Base-by-base conservation (phyloP, 30 jellyfish, hydroid and myxozoan species). In the Aurelia sp. region DNA sequence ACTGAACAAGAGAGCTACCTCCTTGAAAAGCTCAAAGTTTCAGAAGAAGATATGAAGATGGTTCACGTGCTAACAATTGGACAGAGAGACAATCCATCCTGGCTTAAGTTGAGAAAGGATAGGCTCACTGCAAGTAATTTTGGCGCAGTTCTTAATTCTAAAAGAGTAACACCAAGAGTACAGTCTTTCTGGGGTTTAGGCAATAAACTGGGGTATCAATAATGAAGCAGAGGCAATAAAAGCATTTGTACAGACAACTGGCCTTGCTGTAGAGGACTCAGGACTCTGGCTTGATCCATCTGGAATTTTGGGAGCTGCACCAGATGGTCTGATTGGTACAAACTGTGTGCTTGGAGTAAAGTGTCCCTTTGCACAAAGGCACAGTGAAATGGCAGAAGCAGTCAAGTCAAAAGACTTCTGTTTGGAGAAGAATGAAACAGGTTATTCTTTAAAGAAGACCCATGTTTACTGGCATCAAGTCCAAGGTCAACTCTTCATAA, bases 101-200 rank as follows among this genome's bases (percentile, higher is more conserved):
- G 82, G 90, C 77, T 64, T 47, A 41, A 4, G 30, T 35, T 35
- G 10, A 52, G 92, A 55, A 55, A 31, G 33, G 92, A 57, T 18
- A 62, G 90, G 59, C 62, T 79, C 7, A 79, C 86, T 21, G 86
- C 90, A 40, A 50, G 67, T 27, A 79, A 66, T 31, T 79, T 62
- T 62, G 79, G 70, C 3, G 23, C 72, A 20, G 90, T 79, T 5
- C 71, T 40, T 1, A 41, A 66, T 27, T 44, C 71, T 7, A 79
- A 79, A 71, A 79, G 59, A 55, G 48, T 79, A 52, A 79, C 90
- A 18, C 84, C 90, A 2, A 44, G 47, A 48, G 47, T 30, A 79
- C n/a, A 68, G 66, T 62, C 63, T 79, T 18, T 57, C 78, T 61
- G 79, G 88, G 31, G 78, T 76, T 11, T 13, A 58, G 15, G 51